Conservation (phyloP, 1,140 invertebrate species). For the Calosoma granatense region DNA sequence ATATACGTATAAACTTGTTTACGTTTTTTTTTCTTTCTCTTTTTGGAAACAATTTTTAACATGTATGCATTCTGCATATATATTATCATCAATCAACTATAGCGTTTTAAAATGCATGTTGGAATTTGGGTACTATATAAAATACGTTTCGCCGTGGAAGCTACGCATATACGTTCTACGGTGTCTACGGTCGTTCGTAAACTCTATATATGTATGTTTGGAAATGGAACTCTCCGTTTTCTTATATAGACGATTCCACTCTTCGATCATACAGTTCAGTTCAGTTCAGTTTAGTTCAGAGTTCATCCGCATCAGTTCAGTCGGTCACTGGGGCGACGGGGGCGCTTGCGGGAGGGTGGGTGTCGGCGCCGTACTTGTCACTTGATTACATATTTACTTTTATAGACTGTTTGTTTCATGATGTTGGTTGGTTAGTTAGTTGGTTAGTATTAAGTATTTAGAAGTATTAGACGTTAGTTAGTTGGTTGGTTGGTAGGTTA, state of each 20-base stretch:
- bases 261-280: too few relatives aligned
- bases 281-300: too few relatives aligned
- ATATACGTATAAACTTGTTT: slow-evolving; percentile 5
- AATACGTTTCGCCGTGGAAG: slow-evolving; percentile 24
- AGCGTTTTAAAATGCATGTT: slow-evolving; percentile 8
- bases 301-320: neutral
- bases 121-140: slow-evolving; percentile 19
- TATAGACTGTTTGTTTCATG: too few relatives aligned
- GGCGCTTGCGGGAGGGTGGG: neutral
- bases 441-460: too few relatives aligned
- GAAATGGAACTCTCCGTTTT: neutral
- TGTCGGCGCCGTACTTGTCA: too few relatives aligned
- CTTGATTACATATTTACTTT: too few relatives aligned
- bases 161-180: slow-evolving; percentile 21
- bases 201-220: neutral
- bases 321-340: neutral
- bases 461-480: too few relatives aligned
- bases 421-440: too few relatives aligned
- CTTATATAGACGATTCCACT: too few relatives aligned
- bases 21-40: neutral
- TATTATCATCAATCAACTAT: slow-evolving; percentile 3
- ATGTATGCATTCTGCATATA: slow-evolving; percentile 4
- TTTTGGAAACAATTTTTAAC: neutral
- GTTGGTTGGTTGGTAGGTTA: too few relatives aligned
- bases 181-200: slow-evolving; percentile 21